phyloP scores from a whole-genome alignment of 1,140 invertebrate genomes.

The Hormaphis cornu region DNA sequence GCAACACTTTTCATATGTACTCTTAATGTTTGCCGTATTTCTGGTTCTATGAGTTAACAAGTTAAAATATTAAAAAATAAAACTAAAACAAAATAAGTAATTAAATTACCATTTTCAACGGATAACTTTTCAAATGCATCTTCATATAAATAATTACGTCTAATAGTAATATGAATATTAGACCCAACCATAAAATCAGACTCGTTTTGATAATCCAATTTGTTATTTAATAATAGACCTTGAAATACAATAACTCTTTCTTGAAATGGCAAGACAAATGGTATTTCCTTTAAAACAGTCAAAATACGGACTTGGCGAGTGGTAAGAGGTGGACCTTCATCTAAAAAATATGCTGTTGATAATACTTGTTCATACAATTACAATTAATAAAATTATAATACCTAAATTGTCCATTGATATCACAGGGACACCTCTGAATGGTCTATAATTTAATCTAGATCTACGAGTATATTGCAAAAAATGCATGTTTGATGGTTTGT shows the following conservation, averaged over 20 bases:
- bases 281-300: slow-evolving; percentile 80
- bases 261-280: slow-evolving; percentile 85
- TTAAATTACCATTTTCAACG: slow-evolving; percentile 64
- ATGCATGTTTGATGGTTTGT: slow-evolving; percentile 27
- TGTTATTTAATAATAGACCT: slow-evolving; percentile 60
- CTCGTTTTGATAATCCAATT: slow-evolving; percentile 59
- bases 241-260: slow-evolving; percentile 80
- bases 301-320: slow-evolving; percentile 79
- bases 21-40: slow-evolving; percentile 71
- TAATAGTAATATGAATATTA: slow-evolving; percentile 67
- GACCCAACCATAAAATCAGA: slow-evolving; percentile 65
- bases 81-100: neutral
- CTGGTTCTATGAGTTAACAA: slow-evolving; percentile 56
- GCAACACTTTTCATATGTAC: slow-evolving; percentile 83
- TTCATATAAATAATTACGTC: slow-evolving; percentile 90
- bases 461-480: slow-evolving; percentile 43
- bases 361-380: neutral
- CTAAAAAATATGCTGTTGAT: slow-evolving; percentile 39
- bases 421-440: slow-evolving; percentile 54
- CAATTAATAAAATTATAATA: slow-evolving; percentile 33
- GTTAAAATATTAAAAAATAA: neutral
- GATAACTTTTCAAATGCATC: slow-evolving; percentile 93
- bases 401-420: slow-evolving; percentile 52
- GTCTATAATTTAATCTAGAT: slow-evolving; percentile 47
- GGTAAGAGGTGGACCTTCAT: slow-evolving; percentile 72